Evolutionary conservation across 1,140 invertebrate genomes (phyloP).

Genomic region (Drosophila grimshawi): DNA sequence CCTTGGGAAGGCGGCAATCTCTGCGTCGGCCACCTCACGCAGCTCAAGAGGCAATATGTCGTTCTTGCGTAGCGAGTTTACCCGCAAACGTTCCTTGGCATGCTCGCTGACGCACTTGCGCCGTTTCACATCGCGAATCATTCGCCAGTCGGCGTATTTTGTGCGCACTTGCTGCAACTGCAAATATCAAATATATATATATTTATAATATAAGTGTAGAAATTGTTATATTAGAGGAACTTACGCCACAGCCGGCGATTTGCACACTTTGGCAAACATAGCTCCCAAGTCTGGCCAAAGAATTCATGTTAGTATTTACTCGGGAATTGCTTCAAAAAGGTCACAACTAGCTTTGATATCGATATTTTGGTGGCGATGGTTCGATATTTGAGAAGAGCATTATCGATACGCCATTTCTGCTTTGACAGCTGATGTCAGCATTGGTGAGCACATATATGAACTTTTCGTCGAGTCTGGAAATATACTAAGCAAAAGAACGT

Average conservation of each 20-base stretch:
- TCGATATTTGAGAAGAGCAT: not conserved
- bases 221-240: conserved; percentile 8
- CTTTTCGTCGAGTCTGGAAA: not conserved
- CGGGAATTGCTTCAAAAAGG: not conserved
- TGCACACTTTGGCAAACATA: conserved; percentile 72
- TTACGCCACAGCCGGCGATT: conserved; percentile 77
- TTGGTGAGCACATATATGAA: conserved; percentile 31
- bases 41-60: conserved; percentile 92
- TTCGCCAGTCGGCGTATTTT: conserved; percentile 91
- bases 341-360: conserved; percentile 1
- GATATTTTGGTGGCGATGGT: conserved; percentile 1
- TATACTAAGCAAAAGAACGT: conserved; percentile 12
- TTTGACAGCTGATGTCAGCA: conserved; percentile 44
- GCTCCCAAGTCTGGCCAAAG: conserved; percentile 55
- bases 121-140: conserved; percentile 93
- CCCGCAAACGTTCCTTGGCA: conserved; percentile 89
- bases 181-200: not conserved
- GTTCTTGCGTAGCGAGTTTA: conserved; percentile 92
- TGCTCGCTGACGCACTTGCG: conserved; percentile 89
- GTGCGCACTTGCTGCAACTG: conserved; percentile 88
- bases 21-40: conserved; percentile 89
- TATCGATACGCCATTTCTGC: not conserved
- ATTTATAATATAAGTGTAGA: not conserved
- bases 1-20: conserved; percentile 91
- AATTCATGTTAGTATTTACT: conserved; percentile 59